phyloP scores from a whole-genome alignment of 2,113 vertebrate genomes.

The Charina bottae region DNA sequence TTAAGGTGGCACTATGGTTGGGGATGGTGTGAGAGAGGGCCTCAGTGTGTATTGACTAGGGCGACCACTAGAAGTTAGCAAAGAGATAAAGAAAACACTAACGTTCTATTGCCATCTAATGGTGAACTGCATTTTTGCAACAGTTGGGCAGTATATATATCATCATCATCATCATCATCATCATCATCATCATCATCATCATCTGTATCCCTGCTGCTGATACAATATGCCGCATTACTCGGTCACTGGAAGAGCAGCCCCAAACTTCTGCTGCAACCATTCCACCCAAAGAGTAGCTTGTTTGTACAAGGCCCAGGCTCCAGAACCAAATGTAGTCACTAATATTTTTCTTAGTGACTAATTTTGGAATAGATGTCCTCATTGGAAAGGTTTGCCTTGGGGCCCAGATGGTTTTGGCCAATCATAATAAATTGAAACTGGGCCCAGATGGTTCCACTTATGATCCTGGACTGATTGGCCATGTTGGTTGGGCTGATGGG shows the following conservation, averaged over 20 bases:
- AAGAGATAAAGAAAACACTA: background rate
- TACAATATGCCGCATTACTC: background rate
- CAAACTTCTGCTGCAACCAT: background rate
- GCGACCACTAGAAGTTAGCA: background rate
- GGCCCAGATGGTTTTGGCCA: background rate
- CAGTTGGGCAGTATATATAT: no score
- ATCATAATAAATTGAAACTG: background rate
- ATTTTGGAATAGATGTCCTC: background rate
- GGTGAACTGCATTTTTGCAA: no score
- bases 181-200: no score
- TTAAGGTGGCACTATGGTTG: background rate
- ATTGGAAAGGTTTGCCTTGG: background rate
- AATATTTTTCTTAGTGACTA: background rate
- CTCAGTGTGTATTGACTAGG: background rate
- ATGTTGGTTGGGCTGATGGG: background rate
- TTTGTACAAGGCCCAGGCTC: background rate
- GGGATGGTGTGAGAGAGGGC: background rate
- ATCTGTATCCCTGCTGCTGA: background rate
- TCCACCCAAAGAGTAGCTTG: background rate
- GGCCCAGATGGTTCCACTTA: background rate
- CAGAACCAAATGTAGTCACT: background rate
- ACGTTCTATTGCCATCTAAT: no score
- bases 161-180: no score
- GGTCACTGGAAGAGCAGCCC: background rate
- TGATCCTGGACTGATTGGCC: background rate